Base-by-base conservation (phyloP, 1,140 invertebrate species). In the Melitaea cinxia region DNA sequence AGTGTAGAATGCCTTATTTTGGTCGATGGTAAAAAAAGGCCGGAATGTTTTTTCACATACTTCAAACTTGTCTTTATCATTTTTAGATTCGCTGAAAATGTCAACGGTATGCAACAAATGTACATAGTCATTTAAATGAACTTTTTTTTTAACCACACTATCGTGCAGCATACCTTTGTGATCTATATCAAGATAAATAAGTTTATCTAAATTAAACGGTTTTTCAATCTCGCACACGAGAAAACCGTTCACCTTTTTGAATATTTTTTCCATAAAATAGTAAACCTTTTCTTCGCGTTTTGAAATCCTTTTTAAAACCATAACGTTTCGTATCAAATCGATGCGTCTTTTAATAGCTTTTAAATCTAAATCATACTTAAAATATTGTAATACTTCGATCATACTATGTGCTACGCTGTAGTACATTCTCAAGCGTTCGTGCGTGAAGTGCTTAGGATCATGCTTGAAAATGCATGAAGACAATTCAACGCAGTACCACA, bases 401-500 rank as follows among this genome's bases (percentile, higher is more conserved):
- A 78, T 78, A 50, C 37, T 58, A 33, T 52, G 47, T 5, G 71
- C 59, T 49, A 73, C 54, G 0, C 68, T 64, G 15, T 65, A 59
- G 42, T 42, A 75, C 55, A 68, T 63, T 55, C 73, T 71, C 19
- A 78, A 15, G 5, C 73, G 63, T 69, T 78, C 73, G 6, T 78
- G 65, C 7, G 7, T 54, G 42, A 58, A 76, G 28, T 73, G 54
- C 52, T 47, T 12, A 7, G 49, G 33, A 68, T 73, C 68, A 28
- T 72, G 17, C 66, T 75, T 73, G 56, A 78, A 78, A 53, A 78
- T 61, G 15, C 17, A 45, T 3, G 76, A 70, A 0, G 76, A 78
- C 9, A 78, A 35, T 39, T 76, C 76, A 33, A 78, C 64, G 49
- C 76, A 78, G 62, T 78, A 78, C 76, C 76, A 78, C 45, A 78